Base-by-base conservation (phyloP, 2,888 invertebrate genomes). In the Arrhopalites spinosus region DNA sequence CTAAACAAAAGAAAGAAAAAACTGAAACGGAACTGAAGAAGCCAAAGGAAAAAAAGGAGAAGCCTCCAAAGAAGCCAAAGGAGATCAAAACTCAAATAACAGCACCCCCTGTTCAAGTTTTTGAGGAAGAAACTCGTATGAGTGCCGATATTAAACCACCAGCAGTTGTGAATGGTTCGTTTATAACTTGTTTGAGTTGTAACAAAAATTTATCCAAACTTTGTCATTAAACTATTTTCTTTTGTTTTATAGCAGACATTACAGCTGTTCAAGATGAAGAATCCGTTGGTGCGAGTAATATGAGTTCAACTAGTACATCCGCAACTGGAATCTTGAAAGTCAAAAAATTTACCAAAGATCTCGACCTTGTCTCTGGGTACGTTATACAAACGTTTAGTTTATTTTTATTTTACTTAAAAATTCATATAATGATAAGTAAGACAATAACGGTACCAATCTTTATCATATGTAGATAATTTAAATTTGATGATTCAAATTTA, bases 251-350 rank as follows among this genome's bases (percentile, higher is more conserved):
- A 27, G 25, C n/a, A 64, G 23, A 56, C 56, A 15, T 56, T 3
- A 23, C 56, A 56, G 64, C 29, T 20, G 29, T 23, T 15, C 11
- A 47, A 30, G 71, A 75, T 29, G 81, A 82, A 72, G 94, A 94
- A 83, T 92, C 92, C 85, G 93, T 93, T 5, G 93, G 93, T 85
- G 93, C 92, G 83, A 93, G 93, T n/a, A 89, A 92, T 36, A 88
- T 91, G 81, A 93, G 93, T 84, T 83, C 90, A 29, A 88, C 88
- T 0, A 91, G 80, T 43, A 78, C 80, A 13, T 81, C 81, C 20
- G 67, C 91, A 1, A 90, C 90, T 67, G 91, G 91, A 83, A 70
- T 77, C 0, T 27, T 20, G 1, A 84, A 85, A 78, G 86, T 87
- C 78, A 87, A 87, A 77, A 85, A 86, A 56, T 86, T 87, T 83